Evolutionary conservation across 2,113 vertebrate genomes (phyloP).

Genomic region (Xenus cinereus): DNA sequence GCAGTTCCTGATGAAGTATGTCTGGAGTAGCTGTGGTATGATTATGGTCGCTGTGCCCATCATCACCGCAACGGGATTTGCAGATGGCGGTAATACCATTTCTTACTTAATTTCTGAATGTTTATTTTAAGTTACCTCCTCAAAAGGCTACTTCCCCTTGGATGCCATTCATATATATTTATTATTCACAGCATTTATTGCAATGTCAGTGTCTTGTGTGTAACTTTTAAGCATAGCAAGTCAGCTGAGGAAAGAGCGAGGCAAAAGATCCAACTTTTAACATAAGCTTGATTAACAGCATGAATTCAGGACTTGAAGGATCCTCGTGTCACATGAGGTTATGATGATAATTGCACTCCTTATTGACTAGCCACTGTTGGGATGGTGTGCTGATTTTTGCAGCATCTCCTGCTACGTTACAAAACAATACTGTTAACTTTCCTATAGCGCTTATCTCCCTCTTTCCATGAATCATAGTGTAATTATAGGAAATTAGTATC

Average conservation of each 20-base stretch:
- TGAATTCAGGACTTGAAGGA: background rate
- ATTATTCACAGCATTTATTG: background rate
- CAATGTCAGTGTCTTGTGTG: fast-evolving
- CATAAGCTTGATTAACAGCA: background rate
- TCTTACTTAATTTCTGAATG: conserved; percentile 17
- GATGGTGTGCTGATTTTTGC: background rate
- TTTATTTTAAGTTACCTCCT: background rate
- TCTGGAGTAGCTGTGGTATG: conserved; percentile 94
- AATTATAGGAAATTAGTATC: background rate
- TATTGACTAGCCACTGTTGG: background rate
- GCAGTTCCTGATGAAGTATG: conserved; percentile 99
- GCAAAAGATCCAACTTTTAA: background rate
- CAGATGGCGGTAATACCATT: conserved; percentile 86
- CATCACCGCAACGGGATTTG: conserved; percentile 95
- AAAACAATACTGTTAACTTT: background rate
- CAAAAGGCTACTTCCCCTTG: background rate
- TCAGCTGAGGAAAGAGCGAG: background rate
- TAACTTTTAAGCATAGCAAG: background rate
- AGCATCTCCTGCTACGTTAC: background rate
- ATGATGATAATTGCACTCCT: background rate
- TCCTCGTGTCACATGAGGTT: background rate
- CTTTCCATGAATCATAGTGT: background rate
- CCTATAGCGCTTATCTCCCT: background rate
- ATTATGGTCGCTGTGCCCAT: conserved; percentile 99
- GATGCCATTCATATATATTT: background rate